phyloP scores from a whole-genome alignment of 2,888 invertebrate species.

The Seira sanloemensis region DNA sequence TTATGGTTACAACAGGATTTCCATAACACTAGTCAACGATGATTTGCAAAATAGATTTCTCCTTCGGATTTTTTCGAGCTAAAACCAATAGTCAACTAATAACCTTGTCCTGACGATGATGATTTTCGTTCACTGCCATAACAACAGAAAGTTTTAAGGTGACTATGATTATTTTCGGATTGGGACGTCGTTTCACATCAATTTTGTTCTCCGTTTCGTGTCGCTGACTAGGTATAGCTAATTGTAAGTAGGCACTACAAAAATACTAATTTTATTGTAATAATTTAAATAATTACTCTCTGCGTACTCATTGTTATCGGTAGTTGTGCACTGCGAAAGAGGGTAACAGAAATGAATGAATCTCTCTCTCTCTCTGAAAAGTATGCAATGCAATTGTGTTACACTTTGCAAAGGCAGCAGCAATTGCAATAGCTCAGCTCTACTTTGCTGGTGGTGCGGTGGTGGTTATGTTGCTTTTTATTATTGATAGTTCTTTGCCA shows the following conservation, averaged over 20 bases:
- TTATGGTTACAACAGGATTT: too few species aligned
- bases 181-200: background rate
- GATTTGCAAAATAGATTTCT: too few species aligned
- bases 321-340: background rate
- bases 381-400: constrained; percentile 1
- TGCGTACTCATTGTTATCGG: background rate
- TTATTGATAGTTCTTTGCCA: background rate
- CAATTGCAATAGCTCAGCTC: background rate
- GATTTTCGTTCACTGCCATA: too few species aligned
- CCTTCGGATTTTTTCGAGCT: too few species aligned
- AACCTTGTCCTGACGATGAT: background rate
- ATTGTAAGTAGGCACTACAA: background rate
- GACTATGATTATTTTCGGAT: too few species aligned
- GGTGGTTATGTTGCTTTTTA: background rate
- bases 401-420: background rate
- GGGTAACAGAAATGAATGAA: background rate
- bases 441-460: background rate
- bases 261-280: background rate
- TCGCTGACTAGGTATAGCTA: background rate
- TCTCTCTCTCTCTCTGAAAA: background rate
- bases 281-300: constrained; percentile 7
- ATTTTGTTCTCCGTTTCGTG: background rate
- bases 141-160: too few species aligned
- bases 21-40: too few species aligned
- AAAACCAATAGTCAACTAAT: too few species aligned